Evolutionary conservation across 2,797 vertebrate species (phyloP).

Genomic region (Pangasius mekongensis): DNA sequence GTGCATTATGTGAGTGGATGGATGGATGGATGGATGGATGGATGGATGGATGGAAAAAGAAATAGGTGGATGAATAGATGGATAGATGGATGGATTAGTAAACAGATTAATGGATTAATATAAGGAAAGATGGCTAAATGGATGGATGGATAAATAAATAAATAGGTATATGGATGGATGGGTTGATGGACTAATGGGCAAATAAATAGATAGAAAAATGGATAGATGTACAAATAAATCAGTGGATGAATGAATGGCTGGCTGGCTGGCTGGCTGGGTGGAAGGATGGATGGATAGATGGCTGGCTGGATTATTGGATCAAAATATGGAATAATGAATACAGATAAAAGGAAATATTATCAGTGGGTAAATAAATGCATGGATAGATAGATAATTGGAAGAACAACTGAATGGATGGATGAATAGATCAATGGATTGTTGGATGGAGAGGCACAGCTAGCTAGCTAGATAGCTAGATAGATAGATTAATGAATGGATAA

Average conservation of each 20-base stretch:
- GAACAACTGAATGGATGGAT: no score
- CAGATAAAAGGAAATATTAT: not conserved
- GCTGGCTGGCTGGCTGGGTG: not conserved
- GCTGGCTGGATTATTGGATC: not conserved
- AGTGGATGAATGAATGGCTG: not conserved
- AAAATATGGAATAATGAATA: not conserved
- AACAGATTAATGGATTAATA: no score
- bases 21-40: not conserved
- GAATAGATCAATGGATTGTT: not conserved
- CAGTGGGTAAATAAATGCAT: not conserved
- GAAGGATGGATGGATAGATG: not conserved
- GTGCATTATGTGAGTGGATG: not conserved
- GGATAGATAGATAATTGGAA: not conserved
- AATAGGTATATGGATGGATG: not conserved
- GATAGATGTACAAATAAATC: not conserved
- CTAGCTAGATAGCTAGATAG: not conserved
- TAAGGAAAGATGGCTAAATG: not conserved
- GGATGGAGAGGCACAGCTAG: no score
- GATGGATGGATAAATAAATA: not conserved
- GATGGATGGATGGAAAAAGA: not conserved
- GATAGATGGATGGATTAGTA: not conserved
- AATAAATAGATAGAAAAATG: not conserved
- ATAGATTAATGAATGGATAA: no score
- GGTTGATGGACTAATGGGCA: not conserved
- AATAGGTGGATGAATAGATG: not conserved